A percentile compares a stretch with the other conserved stretches of the same genome.
phyloP scores from a whole-genome alignment of 1,140 invertebrate species.

The Drosophila biarmipes region DNA sequence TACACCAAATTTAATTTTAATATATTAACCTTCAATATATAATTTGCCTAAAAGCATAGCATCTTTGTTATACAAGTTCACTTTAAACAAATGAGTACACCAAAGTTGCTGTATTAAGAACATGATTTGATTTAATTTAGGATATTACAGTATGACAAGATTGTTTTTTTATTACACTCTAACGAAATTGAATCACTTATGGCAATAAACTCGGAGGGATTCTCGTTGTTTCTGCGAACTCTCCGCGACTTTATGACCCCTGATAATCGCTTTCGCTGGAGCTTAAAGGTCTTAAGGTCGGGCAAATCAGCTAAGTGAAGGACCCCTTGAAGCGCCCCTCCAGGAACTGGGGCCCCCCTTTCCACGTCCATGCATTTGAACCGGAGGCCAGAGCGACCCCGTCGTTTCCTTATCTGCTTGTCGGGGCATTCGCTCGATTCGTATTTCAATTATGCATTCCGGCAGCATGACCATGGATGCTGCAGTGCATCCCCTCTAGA shows the following conservation, averaged over 20 bases:
- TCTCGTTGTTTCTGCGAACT: slow-evolving; percentile 7
- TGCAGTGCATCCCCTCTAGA: slow-evolving; percentile 13
- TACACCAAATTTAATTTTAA: too few relatives aligned
- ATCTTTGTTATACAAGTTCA: too few relatives aligned
- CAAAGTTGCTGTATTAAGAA: too few relatives aligned
- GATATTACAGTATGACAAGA: neutral
- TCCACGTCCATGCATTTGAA: slow-evolving; percentile 12
- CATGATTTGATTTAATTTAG: neutral
- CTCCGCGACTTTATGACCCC: slow-evolving; percentile 16
- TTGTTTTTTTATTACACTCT: neutral
- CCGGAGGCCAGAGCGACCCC: slow-evolving; percentile 19
- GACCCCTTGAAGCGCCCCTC: neutral
- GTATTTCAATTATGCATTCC: slow-evolving; percentile 79
- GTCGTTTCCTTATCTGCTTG: slow-evolving; percentile 46
- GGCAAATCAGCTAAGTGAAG: slow-evolving; percentile 9
- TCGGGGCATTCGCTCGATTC: slow-evolving; percentile 49
- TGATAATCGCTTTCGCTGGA: slow-evolving; percentile 26
- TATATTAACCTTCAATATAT: too few relatives aligned
- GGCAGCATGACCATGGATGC: slow-evolving; percentile 59
- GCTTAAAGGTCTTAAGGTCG: slow-evolving; percentile 23
- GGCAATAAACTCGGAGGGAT: neutral
- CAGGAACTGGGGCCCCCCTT: neutral
- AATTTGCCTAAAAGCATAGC: too few relatives aligned
- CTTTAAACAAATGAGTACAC: too few relatives aligned
- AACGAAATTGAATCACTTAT: neutral